phyloP scores from a whole-genome alignment of 2,888 invertebrate species.

The Operophtera brumata region DNA sequence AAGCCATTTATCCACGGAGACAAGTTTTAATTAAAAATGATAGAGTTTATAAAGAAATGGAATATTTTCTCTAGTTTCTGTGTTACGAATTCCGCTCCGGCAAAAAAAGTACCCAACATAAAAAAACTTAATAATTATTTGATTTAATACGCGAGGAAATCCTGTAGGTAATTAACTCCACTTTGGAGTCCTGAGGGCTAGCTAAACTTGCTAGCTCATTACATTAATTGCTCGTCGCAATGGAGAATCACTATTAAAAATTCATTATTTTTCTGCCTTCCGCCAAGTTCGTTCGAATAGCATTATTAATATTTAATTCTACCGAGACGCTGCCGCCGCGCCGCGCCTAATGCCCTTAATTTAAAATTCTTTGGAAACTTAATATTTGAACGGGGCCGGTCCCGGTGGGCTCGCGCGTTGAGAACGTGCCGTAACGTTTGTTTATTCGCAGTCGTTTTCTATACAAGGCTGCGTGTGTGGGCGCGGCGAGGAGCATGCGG shows the following conservation, averaged over 20 bases:
- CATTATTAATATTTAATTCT: constrained; percentile 76
- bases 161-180: constrained; percentile 49
- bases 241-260: constrained; percentile 73
- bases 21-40: constrained; percentile 18
- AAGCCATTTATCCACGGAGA: constrained; percentile 11
- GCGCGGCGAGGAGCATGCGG: constrained; percentile 25
- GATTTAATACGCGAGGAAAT: constrained; percentile 38
- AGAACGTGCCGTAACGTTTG: constrained; percentile 48
- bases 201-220: constrained; percentile 67
- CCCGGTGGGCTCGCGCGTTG: constrained; percentile 55
- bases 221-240: constrained; percentile 67
- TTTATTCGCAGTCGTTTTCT: constrained; percentile 59
- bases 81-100: neutral
- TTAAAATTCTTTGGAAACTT: constrained; percentile 77
- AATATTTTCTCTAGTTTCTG: constrained; percentile 1
- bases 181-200: constrained; percentile 44
- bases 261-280: constrained; percentile 66
- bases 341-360: constrained; percentile 68
- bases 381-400: constrained; percentile 69
- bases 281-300: constrained; percentile 59
- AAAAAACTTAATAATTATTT: constrained; percentile 10
- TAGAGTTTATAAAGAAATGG: constrained; percentile 6
- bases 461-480: constrained; percentile 53
- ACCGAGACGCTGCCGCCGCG: constrained; percentile 48
- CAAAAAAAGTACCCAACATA: neutral